A percentile compares a stretch with the other conserved stretches of the same genome.
Evolutionary conservation across 2,113 vertebrate species (phyloP).

Genomic region (Ptilonorhynchus violaceus): DNA sequence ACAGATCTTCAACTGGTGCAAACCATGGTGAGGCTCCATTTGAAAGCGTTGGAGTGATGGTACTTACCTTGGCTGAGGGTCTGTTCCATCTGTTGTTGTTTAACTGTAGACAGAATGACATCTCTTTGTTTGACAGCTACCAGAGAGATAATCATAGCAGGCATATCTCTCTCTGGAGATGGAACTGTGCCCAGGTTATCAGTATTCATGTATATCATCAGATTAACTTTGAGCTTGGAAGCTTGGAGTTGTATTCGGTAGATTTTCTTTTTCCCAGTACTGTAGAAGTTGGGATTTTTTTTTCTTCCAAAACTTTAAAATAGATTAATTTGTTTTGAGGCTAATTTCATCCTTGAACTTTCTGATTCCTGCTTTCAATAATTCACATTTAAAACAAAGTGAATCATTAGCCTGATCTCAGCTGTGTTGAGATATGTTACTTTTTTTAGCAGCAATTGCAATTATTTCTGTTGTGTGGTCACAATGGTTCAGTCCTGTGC

Average conservation of each 20-base stretch:
- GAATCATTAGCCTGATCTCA: slow-evolving; percentile 50
- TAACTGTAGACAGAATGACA: slow-evolving; percentile 61
- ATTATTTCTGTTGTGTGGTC: slow-evolving; percentile 61
- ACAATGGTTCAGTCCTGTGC: slow-evolving; percentile 27
- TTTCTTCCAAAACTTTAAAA: slow-evolving; percentile 18
- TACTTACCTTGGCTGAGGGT: slow-evolving; percentile 61
- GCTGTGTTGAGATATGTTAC: slow-evolving; percentile 42
- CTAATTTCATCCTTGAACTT: slow-evolving; percentile 45
- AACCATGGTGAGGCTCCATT: not conserved
- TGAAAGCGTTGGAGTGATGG: slow-evolving; percentile 26
- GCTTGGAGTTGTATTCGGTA: not conserved
- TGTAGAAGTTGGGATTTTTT: not conserved
- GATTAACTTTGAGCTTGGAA: slow-evolving; percentile 42
- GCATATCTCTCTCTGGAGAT: slow-evolving; percentile 47
- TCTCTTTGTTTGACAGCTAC: slow-evolving; percentile 61
- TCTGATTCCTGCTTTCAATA: slow-evolving; percentile 50
- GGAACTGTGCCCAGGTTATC: slow-evolving; percentile 50
- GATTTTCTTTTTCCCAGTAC: not conserved
- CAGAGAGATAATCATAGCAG: slow-evolving; percentile 64
- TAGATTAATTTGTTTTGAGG: slow-evolving; percentile 50
- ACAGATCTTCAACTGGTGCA: slow-evolving; percentile 1
- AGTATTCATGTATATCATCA: slow-evolving; percentile 46
- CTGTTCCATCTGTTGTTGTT: slow-evolving; percentile 63
- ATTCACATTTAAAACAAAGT: slow-evolving; percentile 46
- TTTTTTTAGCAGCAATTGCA: slow-evolving; percentile 52